Evolutionary conservation across 2,113 vertebrate genomes (phyloP).

Genomic region (Sylvietta virens): DNA sequence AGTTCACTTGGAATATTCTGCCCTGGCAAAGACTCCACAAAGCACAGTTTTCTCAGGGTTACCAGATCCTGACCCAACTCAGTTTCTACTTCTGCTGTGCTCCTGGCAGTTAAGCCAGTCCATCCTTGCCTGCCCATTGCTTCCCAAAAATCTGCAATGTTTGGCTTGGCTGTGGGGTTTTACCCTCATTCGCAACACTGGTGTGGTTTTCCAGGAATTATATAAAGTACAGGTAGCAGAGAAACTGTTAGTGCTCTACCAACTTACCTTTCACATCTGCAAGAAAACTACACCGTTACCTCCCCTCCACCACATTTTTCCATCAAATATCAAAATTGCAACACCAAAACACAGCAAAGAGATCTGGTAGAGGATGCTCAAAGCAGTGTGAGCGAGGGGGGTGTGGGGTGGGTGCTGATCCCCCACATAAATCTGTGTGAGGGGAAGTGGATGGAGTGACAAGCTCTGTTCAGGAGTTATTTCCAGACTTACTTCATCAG

Average conservation of each 20-base stretch:
- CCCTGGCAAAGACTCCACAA: neutral
- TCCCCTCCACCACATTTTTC: neutral
- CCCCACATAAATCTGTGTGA: rapidly evolving
- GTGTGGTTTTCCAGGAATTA: neutral
- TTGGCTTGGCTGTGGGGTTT: neutral
- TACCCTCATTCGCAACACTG: neutral
- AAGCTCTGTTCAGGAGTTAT: neutral
- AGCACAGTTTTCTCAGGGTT: neutral
- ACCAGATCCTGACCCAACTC: neutral
- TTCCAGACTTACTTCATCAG: slow-evolving; percentile 93
- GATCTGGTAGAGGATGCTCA: neutral
- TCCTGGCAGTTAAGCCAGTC: neutral
- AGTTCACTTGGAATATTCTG: neutral
- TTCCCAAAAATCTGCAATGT: neutral
- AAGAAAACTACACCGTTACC: neutral
- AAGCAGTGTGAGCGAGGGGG: rapidly evolving
- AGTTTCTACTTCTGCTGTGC: neutral
- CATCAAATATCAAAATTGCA: neutral
- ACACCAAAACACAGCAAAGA: rapidly evolving
- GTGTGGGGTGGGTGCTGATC: neutral
- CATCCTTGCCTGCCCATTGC: neutral
- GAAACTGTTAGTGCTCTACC: neutral
- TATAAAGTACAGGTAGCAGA: neutral
- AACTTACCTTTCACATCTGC: neutral
- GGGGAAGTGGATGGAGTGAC: neutral